Percentiles rank a stretch among this genome's conserved stretches.
phyloP scores from a whole-genome alignment of 2,888 invertebrate species.

The Epicampocera succincta region DNA sequence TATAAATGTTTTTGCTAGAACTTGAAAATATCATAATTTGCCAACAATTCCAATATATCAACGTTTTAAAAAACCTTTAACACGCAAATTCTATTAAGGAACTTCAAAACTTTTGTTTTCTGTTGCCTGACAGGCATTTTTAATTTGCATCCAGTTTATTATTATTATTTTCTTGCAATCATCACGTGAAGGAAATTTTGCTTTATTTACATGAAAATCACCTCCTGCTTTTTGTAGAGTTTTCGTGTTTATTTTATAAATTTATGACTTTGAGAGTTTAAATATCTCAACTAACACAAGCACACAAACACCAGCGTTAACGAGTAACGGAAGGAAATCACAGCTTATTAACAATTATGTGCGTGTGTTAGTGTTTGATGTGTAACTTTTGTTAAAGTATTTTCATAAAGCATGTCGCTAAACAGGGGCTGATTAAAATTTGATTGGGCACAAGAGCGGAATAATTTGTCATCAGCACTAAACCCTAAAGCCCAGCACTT shows the following conservation, averaged over 20 bases:
- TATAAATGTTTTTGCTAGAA: too few species aligned
- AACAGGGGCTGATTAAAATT: too few species aligned
- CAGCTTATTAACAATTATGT: conserved; percentile 35
- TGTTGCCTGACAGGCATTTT: background rate
- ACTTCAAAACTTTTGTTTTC: background rate
- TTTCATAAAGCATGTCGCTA: too few species aligned
- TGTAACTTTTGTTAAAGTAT: too few species aligned
- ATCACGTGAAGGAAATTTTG: too few species aligned
- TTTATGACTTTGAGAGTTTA: conserved; percentile 2
- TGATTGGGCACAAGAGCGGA: too few species aligned
- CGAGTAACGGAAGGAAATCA: conserved; percentile 55
- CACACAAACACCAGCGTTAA: conserved; percentile 30
- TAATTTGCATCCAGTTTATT: too few species aligned
- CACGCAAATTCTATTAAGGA: conserved; percentile 14
- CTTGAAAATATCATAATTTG: too few species aligned
- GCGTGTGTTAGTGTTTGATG: background rate
- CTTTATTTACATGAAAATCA: background rate
- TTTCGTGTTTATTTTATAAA: conserved; percentile 5
- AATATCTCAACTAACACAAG: background rate
- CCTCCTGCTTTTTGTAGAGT: background rate
- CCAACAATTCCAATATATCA: background rate
- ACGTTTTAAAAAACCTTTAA: conserved; percentile 30
- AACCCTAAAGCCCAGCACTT: too few species aligned
- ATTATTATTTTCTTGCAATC: background rate
- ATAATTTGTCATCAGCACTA: too few species aligned